Conservation (phyloP, 2,888 invertebrate species). For the Linhomoeus sp. region DNA sequence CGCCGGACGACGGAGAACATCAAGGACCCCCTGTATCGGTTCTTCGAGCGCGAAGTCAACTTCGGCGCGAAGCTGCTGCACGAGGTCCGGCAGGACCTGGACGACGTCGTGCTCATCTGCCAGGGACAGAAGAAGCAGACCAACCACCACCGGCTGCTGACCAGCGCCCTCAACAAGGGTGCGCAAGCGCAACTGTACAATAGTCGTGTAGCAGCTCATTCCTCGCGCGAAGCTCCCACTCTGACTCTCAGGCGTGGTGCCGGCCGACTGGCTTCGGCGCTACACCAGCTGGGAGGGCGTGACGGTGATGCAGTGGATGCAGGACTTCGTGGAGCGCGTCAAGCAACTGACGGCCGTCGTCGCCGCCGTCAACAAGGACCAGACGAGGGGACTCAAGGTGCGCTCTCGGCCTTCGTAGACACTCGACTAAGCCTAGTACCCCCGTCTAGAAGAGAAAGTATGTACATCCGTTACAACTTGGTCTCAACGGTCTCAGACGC, state of each 20-base stretch:
- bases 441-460: no score
- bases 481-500: no score
- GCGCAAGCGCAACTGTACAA: no score
- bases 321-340: constrained; percentile 81
- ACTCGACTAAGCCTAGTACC: no score
- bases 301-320: constrained; percentile 88
- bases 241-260: no score
- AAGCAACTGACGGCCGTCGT: constrained; percentile 73
- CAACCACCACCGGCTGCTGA: constrained; percentile 85
- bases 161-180: constrained; percentile 75
- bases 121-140: constrained; percentile 94
- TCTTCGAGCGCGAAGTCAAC: constrained; percentile 70
- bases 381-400: constrained; percentile 75
- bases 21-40: constrained; percentile 85
- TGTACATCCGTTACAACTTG: no score
- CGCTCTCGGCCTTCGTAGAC: no score
- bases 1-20: constrained; percentile 92
- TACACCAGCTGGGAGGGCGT: constrained; percentile 40
- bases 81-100: constrained; percentile 67
- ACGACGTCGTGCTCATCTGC: constrained; percentile 73
- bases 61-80: constrained; percentile 58
- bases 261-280: background rate
- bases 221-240: background rate
- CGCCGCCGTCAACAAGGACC: constrained; percentile 56
- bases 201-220: no score